Base-by-base conservation (phyloP, 1,140 invertebrate species). In the Matsumurasca onukii region DNA sequence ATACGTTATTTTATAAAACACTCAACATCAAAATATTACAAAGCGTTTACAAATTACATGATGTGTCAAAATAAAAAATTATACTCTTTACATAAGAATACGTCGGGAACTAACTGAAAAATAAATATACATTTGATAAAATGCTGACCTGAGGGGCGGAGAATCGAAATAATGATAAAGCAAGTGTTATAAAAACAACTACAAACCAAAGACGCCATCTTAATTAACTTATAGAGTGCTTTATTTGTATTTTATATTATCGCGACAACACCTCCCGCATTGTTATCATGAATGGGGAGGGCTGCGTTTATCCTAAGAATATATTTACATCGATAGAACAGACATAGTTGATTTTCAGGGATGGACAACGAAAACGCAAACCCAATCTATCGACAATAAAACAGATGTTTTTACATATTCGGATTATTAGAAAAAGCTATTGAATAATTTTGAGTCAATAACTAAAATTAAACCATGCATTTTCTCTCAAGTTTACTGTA, bases 171-270 rank as follows among this genome's bases (percentile, higher is more conserved):
- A 59, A 59, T 52, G 25, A 59, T 59, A 59, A 59, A 59, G 55
- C 55, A 59, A 59, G 30, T 22, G 12, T 13, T 59, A 27, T 27
- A 22, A 59, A 59, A 59, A 59, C 55, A 59, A 59, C 55, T 59
- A 59, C 55, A 59, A 59, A 59, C 55, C 55, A 59, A 59, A 59
- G 24, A 59, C 25, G 2, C 55, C 55, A 59, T 59, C 55, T 59
- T 59, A 52, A 59, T 59, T 59, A 59, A 59, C 22, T 59, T 59
- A 59, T 59, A 59, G 30, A 59, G 55, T 59, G 55, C 55, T 59
- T 59, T 59, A 59, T 59, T 59, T 22, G 25, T 27, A 59, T 59
- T 59, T 24, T 59, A 59, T 59, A 59, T 59, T 59, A 59, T 59
- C 55, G 55, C 55, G 55, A 59, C 30, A 59, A 59, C 55, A 27